phyloP scores from a whole-genome alignment of 2,888 invertebrate species.

The Blera fallax region DNA sequence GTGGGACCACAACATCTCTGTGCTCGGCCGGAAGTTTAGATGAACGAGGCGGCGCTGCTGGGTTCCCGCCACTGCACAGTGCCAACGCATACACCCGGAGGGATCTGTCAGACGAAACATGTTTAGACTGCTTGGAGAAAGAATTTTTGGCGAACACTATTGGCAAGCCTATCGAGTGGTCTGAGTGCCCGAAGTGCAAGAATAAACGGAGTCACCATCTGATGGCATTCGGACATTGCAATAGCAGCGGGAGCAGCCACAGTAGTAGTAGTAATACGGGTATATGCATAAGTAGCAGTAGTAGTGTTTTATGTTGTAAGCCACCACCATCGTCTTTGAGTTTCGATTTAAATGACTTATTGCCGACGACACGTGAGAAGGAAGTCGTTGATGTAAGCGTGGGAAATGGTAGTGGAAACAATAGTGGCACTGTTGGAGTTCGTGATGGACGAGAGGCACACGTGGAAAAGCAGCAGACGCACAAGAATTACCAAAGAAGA shows the following conservation, averaged over 20 bases:
- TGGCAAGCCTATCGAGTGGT: conserved; percentile 78
- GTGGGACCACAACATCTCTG: conserved; percentile 39
- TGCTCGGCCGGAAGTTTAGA: conserved; percentile 76
- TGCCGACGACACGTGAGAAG: conserved; percentile 34
- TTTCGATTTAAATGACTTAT: conserved; percentile 69
- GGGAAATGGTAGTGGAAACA: neutral
- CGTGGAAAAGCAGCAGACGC: conserved; percentile 29
- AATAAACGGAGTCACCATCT: conserved; percentile 74
- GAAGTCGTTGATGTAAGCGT: neutral
- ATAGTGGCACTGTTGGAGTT: neutral
- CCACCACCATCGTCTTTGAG: conserved; percentile 65
- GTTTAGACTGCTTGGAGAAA: conserved; percentile 80
- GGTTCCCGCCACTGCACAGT: conserved; percentile 54
- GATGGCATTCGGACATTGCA: conserved; percentile 46
- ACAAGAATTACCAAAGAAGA: conserved; percentile 76
- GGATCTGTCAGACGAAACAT: conserved; percentile 77
- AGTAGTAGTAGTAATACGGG: conserved; percentile 58
- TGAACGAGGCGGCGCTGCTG: conserved; percentile 77
- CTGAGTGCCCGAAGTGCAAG: conserved; percentile 78
- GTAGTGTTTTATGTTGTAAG: conserved; percentile 51
- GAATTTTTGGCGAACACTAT: conserved; percentile 80
- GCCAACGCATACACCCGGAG: conserved; percentile 70
- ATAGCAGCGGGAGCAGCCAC: conserved; percentile 66
- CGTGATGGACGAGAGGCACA: neutral
- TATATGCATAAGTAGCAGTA: conserved; percentile 57